Evolutionary conservation across 2,797 vertebrate species (phyloP).

Genomic region (Carapus acus): DNA sequence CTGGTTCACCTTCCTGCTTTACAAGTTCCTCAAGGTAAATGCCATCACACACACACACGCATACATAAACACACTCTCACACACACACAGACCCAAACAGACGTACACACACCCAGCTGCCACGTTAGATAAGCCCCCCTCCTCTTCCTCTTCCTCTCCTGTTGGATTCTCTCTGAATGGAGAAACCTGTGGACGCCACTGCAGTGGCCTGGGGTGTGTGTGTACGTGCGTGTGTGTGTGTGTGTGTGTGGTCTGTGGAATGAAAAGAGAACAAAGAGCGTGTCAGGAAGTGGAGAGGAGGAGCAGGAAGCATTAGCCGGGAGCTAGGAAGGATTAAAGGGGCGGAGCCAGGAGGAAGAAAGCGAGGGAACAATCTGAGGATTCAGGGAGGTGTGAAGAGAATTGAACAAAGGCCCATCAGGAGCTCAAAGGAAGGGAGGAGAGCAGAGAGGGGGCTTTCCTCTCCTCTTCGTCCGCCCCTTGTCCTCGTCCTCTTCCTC

Average conservation of each 20-base stretch:
- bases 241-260: constrained; percentile 25
- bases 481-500: no score
- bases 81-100: not conserved
- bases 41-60: constrained; percentile 4
- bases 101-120: constrained; percentile 51
- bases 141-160: constrained; percentile 52
- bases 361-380: constrained; percentile 47
- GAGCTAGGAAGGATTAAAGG: not conserved
- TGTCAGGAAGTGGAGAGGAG: constrained; percentile 3
- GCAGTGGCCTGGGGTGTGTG: constrained; percentile 29
- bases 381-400: constrained; percentile 56
- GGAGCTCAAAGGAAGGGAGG: constrained; percentile 41
- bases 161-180: constrained; percentile 43
- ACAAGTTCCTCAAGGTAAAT: constrained; percentile 83
- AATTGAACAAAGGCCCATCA: constrained; percentile 53
- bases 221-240: constrained; percentile 15
- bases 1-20: constrained; percentile 82
- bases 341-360: constrained; percentile 37
- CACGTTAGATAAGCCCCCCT: constrained; percentile 56
- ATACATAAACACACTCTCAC: constrained; percentile 11
- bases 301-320: constrained; percentile 7
- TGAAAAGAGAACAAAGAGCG: constrained; percentile 24
- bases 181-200: no score
- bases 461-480: no score
- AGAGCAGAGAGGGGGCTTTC: constrained; percentile 45